Base-by-base conservation (phyloP, 2,888 invertebrate species). In the Nomada ruficornis region DNA sequence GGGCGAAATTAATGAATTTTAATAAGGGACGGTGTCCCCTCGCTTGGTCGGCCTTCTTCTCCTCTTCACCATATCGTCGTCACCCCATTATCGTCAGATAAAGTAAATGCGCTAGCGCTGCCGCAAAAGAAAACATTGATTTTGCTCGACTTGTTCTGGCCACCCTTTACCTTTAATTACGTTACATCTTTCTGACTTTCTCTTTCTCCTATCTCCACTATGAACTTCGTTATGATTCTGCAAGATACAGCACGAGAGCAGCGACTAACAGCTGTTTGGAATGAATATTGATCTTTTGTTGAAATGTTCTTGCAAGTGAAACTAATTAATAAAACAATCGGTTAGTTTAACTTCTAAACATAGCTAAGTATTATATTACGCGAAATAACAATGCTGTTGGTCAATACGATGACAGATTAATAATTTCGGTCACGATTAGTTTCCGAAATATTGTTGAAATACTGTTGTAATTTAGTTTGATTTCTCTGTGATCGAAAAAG, bases 1-100 rank as follows among this genome's bases (percentile, higher is more conserved):
- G 90, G 86, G 82, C 87, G 88, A 93, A 93, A 93, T 93, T 93
- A 93, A 93, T 93, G 93, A 93, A 93, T 93, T 93, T 93, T 93
- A 92, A 93, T 93, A 90, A 93, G 92, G 87, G 81, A 75, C 80
- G 83, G 80, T 83, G 86, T 86, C 87, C 83, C 84, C 77, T 76
- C 75, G 80, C 26, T 54, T 67, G 36, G 11, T 55, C 54, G 20
- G 68, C 73, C 72, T 59, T 62, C 71, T 79, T 72, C 75, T 67
- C 80, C 82, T 71, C 84, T 70, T 80, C 84, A 73, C 80, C 72
- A 80, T 84, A 82, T 87, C 81, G 84, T 72, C 80, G 79, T 69
- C 82, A 80, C 82, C 77, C 84, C 82, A 90, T 91, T 87, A 89
- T 86, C 73, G 74, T 64, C 74, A 72, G 84, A 88, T 87, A 90